A percentile compares a stretch with the other conserved stretches of the same genome.
phyloP scores from a whole-genome alignment of 2,797 vertebrate species.

The Tapera naevia region DNA sequence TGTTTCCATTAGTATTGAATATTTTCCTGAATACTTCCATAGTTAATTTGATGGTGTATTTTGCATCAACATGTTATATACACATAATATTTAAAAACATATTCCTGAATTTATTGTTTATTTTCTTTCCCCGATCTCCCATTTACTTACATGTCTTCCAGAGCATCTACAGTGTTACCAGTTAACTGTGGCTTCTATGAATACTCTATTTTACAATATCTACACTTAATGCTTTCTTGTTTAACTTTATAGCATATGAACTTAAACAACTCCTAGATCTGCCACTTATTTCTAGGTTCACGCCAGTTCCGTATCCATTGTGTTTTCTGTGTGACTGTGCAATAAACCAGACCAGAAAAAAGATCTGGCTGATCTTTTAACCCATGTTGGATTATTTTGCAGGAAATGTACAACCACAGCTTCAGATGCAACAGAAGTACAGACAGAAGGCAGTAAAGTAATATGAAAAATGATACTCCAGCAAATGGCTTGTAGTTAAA shows the following conservation, averaged over 20 bases:
- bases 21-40: background rate
- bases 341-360: background rate
- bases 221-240: background rate
- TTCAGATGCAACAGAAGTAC: background rate
- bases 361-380: background rate
- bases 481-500: background rate
- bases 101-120: background rate
- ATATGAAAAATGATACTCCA: background rate
- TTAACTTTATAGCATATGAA: background rate
- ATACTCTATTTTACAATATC: background rate
- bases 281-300: background rate
- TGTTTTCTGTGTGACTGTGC: background rate
- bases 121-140: background rate
- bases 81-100: background rate
- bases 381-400: background rate
- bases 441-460: background rate
- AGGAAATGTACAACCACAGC: background rate
- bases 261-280: background rate
- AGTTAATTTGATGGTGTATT: background rate
- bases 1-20: background rate
- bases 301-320: background rate
- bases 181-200: background rate
- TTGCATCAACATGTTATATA: background rate
- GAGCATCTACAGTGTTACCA: background rate
- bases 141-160: background rate